These are phyloP conservation scores for Isaurus tuberculatus DNA, from an alignment of 92 coral and sea anemone genomes.

Conservation along the genomic window DNA sequence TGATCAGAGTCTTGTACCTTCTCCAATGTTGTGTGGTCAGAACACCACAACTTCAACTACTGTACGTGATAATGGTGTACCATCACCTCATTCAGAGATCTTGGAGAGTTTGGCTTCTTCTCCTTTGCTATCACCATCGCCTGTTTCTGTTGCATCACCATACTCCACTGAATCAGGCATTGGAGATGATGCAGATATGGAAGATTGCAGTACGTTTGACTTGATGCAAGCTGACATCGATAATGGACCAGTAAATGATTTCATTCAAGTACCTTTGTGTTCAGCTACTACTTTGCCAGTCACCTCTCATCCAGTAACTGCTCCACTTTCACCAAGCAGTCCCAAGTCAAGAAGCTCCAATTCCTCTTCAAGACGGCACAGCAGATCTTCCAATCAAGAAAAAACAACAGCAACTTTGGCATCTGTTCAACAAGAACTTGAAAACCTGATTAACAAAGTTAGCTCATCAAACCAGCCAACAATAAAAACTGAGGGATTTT, in stretches of 20 bases:
- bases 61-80: neutral
- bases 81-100: conserved; percentile 68
- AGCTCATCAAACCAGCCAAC: neutral
- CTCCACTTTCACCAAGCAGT: conserved; percentile 17
- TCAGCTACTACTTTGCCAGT: neutral
- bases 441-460: conserved; percentile 36
- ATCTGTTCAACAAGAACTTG: conserved; percentile 45
- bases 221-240: conserved; percentile 16
- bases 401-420: conserved; percentile 32
- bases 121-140: conserved; percentile 76
- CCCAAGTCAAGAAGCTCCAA: conserved; percentile 24
- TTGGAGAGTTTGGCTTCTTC: conserved; percentile 73
- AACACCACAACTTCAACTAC: conserved; percentile 26
- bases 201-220: conserved; percentile 43
- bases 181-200: conserved; percentile 82
- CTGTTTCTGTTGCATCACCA: conserved; percentile 64
- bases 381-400: conserved; percentile 30
- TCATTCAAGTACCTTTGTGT: neutral
- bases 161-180: conserved; percentile 83
- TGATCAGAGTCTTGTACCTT: conserved; percentile 22
- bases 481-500: conserved; percentile 4
- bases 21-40: neutral
- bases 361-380: neutral
- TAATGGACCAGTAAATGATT: neutral
- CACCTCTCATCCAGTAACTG: neutral